Base-by-base conservation (phyloP, 2,888 invertebrate species). In the Automeris io region DNA sequence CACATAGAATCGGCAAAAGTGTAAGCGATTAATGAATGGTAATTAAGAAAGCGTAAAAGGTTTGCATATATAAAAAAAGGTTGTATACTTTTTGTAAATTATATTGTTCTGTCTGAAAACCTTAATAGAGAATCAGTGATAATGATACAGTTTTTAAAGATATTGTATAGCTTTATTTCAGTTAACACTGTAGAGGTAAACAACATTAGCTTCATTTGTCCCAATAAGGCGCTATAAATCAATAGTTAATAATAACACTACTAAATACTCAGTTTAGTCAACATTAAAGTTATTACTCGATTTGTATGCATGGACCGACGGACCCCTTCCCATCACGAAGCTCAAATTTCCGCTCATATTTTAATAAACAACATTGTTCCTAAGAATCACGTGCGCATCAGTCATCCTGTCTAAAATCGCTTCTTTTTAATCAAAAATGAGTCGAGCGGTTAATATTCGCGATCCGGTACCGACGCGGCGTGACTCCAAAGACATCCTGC, bases 371-470 rank as follows among this genome's bases (percentile, higher is more conserved):
- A 69, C 63, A 61, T 72, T 74, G 70, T 70, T 72, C 57, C 61
- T 67, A 56, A 54, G 61, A 74, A 76, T 74, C 77, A 81, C 79
- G 80, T 71, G 60, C 65, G 56, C 68, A 66, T 71, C 70, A 73
- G 64, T 71, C 78, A 76, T 81, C 77, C 79, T 75, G 73, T 75
- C 76, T 61, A 69, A 82, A 79, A 77, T 74, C 71, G 61, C 65
- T 74, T 70, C 67, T 72, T 74, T 73, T 77, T 78, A 78, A 82
- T 83, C 78, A 71, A 64, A 57, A 70, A 64, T 68, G 76, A 75
- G 59, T 70, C 63, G 60, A 67, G 70, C 65, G 65, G 69, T 73
- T 75, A 69, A 68, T 68, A 71, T 74, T 76, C 59, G 76, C 71
- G 60, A 70, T 62, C 64, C 57, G 60, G 58, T 63, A 57, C 53